Conservation (phyloP, 2,888 invertebrate genomes). For the Ectemnius cavifrons region DNA sequence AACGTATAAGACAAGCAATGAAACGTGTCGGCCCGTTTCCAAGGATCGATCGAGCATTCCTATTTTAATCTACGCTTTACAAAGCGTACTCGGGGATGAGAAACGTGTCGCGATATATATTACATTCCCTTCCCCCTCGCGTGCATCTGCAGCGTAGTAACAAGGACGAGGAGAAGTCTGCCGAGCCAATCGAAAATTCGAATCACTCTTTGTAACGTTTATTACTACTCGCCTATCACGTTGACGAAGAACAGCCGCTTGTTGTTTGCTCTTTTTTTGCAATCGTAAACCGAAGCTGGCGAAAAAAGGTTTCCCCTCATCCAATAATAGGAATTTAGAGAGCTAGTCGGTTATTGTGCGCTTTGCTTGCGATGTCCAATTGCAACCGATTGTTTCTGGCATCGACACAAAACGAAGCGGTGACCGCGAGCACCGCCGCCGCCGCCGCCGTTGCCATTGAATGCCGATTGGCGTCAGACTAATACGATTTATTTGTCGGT, state of each 20-base stretch:
- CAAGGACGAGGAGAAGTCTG: conserved; percentile 10
- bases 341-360: conserved; percentile 46
- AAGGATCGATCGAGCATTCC: conserved; percentile 35
- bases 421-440: conserved; percentile 4
- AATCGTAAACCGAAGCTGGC: conserved; percentile 43
- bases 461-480: conserved; percentile 11
- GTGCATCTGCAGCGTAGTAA: conserved; percentile 32
- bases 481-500: conserved; percentile 27
- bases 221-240: not conserved
- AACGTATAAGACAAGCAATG: conserved; percentile 5
- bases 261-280: conserved; percentile 3
- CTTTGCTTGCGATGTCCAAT: conserved; percentile 24
- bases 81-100: conserved; percentile 12
- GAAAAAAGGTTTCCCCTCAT: conserved; percentile 61
- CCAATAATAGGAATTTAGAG: conserved; percentile 53
- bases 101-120: conserved; percentile 17
- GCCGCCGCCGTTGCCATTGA: conserved; percentile 11
- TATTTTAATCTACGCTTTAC: conserved; percentile 27
- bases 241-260: not conserved
- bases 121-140: conserved; percentile 7
- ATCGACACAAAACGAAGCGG: conserved; percentile 27
- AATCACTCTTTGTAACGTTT: not conserved
- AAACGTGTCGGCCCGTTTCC: conserved; percentile 23
- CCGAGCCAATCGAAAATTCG: conserved; percentile 6
- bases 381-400: conserved; percentile 38